Conservation (phyloP, 2,113 vertebrate genomes). For the Colinus virginianus region DNA sequence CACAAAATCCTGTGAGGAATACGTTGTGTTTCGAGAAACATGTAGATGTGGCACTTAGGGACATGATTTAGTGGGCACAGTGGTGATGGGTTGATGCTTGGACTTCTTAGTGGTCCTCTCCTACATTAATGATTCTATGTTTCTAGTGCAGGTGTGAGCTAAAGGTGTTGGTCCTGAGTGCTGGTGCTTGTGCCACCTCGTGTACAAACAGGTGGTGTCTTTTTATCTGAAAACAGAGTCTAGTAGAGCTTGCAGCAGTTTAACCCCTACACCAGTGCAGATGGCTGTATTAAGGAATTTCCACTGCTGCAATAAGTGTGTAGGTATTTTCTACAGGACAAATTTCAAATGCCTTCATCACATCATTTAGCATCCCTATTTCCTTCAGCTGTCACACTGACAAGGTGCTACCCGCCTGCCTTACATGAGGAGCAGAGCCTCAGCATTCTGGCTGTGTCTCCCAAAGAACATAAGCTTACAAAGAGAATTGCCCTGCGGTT, state of each 20-base stretch:
- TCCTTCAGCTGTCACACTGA: not conserved
- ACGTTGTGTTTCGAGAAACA: too few relatives aligned
- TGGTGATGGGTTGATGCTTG: too few relatives aligned
- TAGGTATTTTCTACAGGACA: not conserved
- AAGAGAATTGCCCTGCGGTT: not conserved
- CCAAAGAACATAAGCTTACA: not conserved
- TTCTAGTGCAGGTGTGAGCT: not conserved
- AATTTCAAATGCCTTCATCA: not conserved
- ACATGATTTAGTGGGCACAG: too few relatives aligned
- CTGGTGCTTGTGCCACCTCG: not conserved
- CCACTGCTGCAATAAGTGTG: not conserved
- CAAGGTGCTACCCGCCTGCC: not conserved
- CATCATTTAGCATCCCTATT: not conserved
- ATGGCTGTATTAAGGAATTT: conserved; percentile 10
- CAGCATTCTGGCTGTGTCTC: not conserved
- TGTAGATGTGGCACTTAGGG: too few relatives aligned
- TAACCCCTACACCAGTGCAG: not conserved
- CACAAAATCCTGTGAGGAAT: too few relatives aligned
- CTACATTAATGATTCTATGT: too few relatives aligned
- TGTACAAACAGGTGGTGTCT: not conserved
- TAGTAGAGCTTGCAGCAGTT: not conserved
- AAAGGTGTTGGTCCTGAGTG: not conserved
- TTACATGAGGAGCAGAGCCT: not conserved
- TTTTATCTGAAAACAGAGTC: not conserved
- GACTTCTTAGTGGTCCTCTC: too few relatives aligned